Evolutionary conservation across 2,888 invertebrate genomes (phyloP).

Genomic region (Tryphoninae sp.): DNA sequence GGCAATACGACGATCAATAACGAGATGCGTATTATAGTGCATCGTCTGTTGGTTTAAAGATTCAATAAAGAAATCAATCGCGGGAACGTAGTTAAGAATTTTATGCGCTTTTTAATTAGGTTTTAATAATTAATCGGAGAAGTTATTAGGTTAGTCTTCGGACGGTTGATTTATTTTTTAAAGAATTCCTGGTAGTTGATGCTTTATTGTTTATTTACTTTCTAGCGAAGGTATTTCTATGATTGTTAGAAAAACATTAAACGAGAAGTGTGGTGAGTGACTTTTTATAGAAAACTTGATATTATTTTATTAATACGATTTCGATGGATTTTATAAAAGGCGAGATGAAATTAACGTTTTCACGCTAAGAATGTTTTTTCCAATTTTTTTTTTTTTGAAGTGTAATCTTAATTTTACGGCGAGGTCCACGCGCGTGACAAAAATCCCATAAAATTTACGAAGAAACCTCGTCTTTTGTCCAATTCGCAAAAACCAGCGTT

Average conservation of each 20-base stretch:
- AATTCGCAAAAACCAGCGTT: too few species aligned
- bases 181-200: too few species aligned
- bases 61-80: background rate
- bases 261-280: background rate
- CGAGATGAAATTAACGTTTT: background rate
- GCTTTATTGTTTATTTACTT: too few species aligned
- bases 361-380: background rate
- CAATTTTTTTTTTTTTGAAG: background rate
- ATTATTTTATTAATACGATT: background rate
- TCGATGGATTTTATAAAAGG: background rate
- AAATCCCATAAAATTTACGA: too few species aligned
- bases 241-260: background rate
- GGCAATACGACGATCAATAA: background rate
- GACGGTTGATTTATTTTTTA: too few species aligned
- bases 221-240: too few species aligned
- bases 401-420: background rate
- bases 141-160: too few species aligned
- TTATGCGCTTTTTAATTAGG: too few species aligned
- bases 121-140: too few species aligned
- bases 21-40: background rate
- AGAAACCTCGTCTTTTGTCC: too few species aligned
- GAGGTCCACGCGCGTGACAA: too few species aligned
- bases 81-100: too few species aligned
- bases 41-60: background rate
- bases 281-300: background rate